Evolutionary conservation across 2,888 invertebrate species (phyloP), one percentile per base, ranked within the genome.

Genomic region (Sinohyriopsis cumingii): DNA sequence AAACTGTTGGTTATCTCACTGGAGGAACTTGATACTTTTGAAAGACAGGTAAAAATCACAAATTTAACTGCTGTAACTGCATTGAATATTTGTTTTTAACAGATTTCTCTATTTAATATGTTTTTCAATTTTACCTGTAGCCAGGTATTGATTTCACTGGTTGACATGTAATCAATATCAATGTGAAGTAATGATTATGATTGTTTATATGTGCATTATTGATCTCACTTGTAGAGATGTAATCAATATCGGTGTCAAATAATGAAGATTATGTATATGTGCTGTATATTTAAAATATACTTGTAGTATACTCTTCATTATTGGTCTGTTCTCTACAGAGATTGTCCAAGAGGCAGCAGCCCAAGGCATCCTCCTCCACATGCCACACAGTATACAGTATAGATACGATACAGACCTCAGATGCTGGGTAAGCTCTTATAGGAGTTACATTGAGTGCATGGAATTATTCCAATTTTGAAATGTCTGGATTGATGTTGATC

Each of bases 21-120:
- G 54, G 92, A 92, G 24, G 90, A 91, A 84, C 91, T 95, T 64
- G 83, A 85, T 9, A 75, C 76, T 24, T 93, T 94, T 94, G 95
- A 92, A 93, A 94, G 93, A 92, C 93, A 93, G 92, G 94, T 93
- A 94, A 92, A 93, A 57, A 57, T 57, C 24, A 12, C 45, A 64
- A n/a, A 24, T 53, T 9, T 53, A n/a, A n/a, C 24, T n/a, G 1
- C 1, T 53, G 12, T 20, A 22, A 33, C 12, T 53, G n/a, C 15
- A n/a, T 7, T n/a, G n/a, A 19, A 53, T 53, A 22, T 54, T 24
- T 56, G 3, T 28, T 54, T 5, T 57, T n/a, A 57, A 15, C n/a
- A 19, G 9, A 45, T 45, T 45, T 45, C 12, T 45, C 12, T 12
- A 12, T 45, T 45, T 45, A 45, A 45, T 33, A 33, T 1, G 45